A percentile compares a stretch with the other conserved stretches of the same genome.
Conservation (phyloP, 2,888 invertebrate species). For the Prionchulus punctatus region DNA sequence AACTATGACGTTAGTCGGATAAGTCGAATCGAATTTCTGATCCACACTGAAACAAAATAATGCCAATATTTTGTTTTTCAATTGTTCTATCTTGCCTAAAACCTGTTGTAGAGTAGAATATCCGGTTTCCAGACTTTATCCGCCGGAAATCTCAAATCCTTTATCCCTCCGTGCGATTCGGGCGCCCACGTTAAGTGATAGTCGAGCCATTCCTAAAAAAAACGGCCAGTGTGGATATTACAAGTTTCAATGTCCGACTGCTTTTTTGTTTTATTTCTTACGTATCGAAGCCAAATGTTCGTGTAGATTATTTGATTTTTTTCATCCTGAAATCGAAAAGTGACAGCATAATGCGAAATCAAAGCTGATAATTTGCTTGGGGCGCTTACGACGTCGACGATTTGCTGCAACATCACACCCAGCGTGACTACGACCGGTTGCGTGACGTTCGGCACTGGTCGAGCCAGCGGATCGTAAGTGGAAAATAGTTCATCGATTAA, state of each 20-base stretch:
- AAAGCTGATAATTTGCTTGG: background rate
- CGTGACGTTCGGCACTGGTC: background rate
- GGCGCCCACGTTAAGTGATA: conserved; percentile 95
- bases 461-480: background rate
- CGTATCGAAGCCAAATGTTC: conserved; percentile 95
- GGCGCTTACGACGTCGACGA: background rate
- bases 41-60: conserved; percentile 33
- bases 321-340: conserved; percentile 64
- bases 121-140: conserved; percentile 96
- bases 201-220: conserved; percentile 80
- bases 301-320: conserved; percentile 96
- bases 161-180: conserved; percentile 83
- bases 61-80: background rate
- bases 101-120: conserved; percentile 99
- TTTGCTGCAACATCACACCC: conserved; percentile 3
- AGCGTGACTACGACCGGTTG: background rate
- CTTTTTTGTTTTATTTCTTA: conserved; percentile 36
- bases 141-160: conserved; percentile 82
- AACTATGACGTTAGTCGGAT: conserved; percentile 20
- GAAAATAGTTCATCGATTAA: background rate
- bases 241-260: background rate
- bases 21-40: conserved; percentile 33
- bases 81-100: background rate
- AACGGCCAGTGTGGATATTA: background rate
- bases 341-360: background rate